Conservation (phyloP, 2,888 invertebrate genomes). For the Clitarchus hookeri region DNA sequence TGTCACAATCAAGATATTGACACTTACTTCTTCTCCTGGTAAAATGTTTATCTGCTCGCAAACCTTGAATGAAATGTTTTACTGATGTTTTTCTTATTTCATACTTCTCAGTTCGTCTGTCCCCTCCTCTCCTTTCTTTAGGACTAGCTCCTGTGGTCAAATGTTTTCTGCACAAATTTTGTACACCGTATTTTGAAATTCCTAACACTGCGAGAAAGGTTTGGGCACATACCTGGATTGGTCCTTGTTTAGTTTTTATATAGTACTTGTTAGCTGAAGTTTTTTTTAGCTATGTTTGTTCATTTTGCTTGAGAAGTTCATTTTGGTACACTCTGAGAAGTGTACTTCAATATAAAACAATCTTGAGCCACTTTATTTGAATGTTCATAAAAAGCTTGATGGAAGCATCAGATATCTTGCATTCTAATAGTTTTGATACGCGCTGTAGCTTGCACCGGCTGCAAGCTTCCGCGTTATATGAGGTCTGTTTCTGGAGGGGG, state of each 20-base stretch:
- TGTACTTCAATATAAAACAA: slow-evolving; percentile 10
- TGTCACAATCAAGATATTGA: too few species aligned
- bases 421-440: too few species aligned
- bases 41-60: too few species aligned
- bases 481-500: too few species aligned
- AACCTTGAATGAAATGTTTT: too few species aligned
- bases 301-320: background rate
- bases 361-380: background rate
- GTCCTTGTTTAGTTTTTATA: background rate
- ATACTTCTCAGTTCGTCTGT: background rate
- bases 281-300: background rate
- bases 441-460: too few species aligned
- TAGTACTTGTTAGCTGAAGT: background rate
- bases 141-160: slow-evolving; percentile 4
- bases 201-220: background rate
- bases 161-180: slow-evolving; percentile 2
- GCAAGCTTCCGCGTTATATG: too few species aligned
- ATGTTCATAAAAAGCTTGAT: background rate
- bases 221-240: background rate
- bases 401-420: background rate
- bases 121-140: background rate
- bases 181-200: background rate
- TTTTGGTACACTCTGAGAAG: background rate
- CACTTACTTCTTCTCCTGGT: too few species aligned
- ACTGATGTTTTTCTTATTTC: background rate